Evolutionary conservation across 2,888 invertebrate genomes (phyloP).

Genomic region (Mimas tiliae): DNA sequence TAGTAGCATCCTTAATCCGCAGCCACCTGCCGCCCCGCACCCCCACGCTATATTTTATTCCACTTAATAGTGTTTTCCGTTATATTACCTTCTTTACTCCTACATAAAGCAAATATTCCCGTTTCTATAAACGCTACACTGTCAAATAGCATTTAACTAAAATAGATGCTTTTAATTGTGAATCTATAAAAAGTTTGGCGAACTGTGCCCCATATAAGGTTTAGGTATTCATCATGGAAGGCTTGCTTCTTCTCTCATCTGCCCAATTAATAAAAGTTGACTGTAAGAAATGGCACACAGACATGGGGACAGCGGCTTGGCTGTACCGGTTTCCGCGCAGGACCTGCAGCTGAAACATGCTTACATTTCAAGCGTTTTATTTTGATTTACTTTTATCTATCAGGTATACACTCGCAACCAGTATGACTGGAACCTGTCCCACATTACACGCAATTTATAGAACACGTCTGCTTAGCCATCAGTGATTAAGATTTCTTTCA

Average conservation of each 20-base stretch:
- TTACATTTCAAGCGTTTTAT: constrained; percentile 72
- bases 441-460: constrained; percentile 3
- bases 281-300: constrained; percentile 76
- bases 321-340: constrained; percentile 68
- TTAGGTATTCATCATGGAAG: constrained; percentile 80
- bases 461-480: not conserved
- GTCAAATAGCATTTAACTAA: constrained; percentile 79
- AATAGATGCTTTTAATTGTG: constrained; percentile 84
- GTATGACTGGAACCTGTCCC: not conserved
- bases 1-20: constrained; percentile 58
- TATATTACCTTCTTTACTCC: constrained; percentile 81
- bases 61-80: constrained; percentile 84
- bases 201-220: constrained; percentile 78
- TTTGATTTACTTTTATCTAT: constrained; percentile 80
- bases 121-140: constrained; percentile 75
- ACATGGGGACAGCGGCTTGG: constrained; percentile 66
- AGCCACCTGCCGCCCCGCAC: constrained; percentile 83
- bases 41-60: constrained; percentile 84
- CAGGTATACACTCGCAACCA: constrained; percentile 47
- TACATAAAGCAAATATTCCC: constrained; percentile 82
- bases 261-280: constrained; percentile 85
- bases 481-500: constrained; percentile 7
- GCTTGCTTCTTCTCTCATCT: constrained; percentile 76
- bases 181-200: constrained; percentile 85
- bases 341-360: constrained; percentile 74